Evolutionary conservation across 2,797 vertebrate species (phyloP).

Genomic region (Otus scops): DNA sequence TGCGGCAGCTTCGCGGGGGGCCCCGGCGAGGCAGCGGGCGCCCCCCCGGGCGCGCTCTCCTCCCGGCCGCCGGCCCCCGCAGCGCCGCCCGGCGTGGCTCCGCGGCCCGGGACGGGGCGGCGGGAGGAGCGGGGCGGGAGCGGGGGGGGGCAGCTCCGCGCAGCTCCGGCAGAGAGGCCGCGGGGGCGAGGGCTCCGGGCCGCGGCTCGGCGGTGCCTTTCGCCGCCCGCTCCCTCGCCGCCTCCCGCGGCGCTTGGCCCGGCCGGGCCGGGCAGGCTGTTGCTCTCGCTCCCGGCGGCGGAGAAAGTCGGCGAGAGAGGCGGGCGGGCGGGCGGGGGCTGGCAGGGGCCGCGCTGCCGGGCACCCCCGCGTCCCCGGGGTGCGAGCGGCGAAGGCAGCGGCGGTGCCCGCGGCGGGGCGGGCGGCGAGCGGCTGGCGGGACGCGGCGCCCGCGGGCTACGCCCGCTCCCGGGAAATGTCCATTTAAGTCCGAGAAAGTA

Average conservation of each 20-base stretch:
- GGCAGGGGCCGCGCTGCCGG: not conserved
- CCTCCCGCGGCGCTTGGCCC: not conserved
- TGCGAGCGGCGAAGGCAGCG: not conserved
- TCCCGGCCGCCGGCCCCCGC: slow-evolving; percentile 22
- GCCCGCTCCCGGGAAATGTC: slow-evolving; percentile 22
- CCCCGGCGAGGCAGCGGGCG: not conserved
- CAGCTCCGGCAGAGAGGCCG: not conserved
- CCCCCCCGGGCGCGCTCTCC: not conserved
- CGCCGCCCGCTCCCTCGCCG: not conserved
- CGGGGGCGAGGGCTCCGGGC: not conserved
- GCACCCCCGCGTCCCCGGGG: not conserved
- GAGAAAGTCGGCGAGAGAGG: not conserved
- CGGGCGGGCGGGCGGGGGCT: not conserved
- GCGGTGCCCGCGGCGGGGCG: not conserved
- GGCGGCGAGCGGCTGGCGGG: not conserved
- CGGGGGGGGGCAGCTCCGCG: not conserved
- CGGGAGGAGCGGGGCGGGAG: not conserved
- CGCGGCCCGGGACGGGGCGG: not conserved
- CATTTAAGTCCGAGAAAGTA: slow-evolving; percentile 60
- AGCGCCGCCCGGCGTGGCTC: slow-evolving; percentile 7
- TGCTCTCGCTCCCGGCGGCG: not conserved
- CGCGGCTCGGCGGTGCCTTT: not conserved
- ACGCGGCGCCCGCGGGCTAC: not conserved
- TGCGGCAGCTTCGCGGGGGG: not conserved
- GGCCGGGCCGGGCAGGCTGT: slow-evolving; percentile 3